Evolutionary conservation across 1,140 invertebrate species (phyloP), one percentile per base, ranked within the genome.

Genomic region (Pollicipes pollicipes): DNA sequence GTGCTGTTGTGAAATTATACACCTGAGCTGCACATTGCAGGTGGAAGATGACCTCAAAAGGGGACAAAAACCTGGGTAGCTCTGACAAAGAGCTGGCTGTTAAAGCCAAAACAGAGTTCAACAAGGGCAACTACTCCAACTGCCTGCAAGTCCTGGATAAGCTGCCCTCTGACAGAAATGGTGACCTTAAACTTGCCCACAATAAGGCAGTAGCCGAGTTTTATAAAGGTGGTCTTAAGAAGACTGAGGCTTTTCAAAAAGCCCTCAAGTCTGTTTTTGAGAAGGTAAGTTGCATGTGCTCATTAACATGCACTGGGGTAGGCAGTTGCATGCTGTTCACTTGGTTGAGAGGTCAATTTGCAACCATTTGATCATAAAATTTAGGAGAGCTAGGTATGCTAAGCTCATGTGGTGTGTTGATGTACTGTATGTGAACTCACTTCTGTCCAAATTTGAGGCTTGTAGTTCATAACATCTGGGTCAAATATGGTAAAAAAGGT

Each of bases 151-250:
- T 83, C 58, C 79, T 91, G 64, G 82, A 81, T 35, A 84, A 86
- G 76, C 76, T 91, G 28, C 83, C 85, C 70, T 75, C 85, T 70
- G 75, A 83, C 28, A 81, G 84, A 31, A 82, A 84, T 1, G 83
- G 82, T 58, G 88, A 90, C 77, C 78, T 84, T 0, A 90, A 90
- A 77, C 84, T 90, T 26, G 78, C 83, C 0, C 87, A 89, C 74
- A 91, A 92, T 76, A 86, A 85, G 77, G 83, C 85, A 10, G 84
- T 91, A 0, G 84, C 84, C 0, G 87, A 90, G 72, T 90, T 86
- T 78, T 88, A 86, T 76, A 84, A 85, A 74, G 84, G 82, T 74
- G 85, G 88, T 37, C 82, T 87, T 71, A 88, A 84, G 70, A 88
- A 90, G 73, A 85, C 87, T 21, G 64, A 66, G 10, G 8, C 64